Percentiles rank a stretch among this genome's conserved stretches.
phyloP scores from a whole-genome alignment of 2,113 vertebrate species.

The Irena cyanogastra region DNA sequence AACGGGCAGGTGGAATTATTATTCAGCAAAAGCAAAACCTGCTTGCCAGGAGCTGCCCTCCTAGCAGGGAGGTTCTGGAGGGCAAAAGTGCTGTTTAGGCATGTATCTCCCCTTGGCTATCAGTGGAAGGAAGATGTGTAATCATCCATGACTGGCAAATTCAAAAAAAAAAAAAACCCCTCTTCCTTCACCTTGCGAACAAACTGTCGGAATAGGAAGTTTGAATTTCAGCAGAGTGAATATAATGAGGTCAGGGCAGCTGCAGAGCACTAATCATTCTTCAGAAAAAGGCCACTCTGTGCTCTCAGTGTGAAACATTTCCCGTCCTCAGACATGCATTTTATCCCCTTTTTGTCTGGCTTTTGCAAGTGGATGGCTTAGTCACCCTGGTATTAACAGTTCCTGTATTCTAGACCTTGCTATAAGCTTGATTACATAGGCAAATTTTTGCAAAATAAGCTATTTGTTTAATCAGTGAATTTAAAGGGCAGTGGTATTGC shows the following conservation, averaged over 20 bases:
- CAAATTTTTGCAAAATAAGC: constrained; percentile 22
- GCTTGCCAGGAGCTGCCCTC: not conserved
- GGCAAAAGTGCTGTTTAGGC: not conserved
- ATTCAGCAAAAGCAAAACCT: not conserved
- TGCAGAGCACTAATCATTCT: not conserved
- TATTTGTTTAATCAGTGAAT: not conserved
- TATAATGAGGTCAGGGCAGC: constrained; percentile 40
- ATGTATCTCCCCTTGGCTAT: not conserved
- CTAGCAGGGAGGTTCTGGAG: not conserved
- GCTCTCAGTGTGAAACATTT: constrained; percentile 10
- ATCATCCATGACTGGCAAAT: not conserved
- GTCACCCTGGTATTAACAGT: constrained; percentile 25
- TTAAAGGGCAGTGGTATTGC: not conserved
- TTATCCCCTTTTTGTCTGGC: not conserved
- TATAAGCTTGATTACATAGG: not conserved
- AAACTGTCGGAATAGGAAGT: not conserved
- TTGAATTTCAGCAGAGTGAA: not conserved
- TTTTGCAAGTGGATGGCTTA: not conserved
- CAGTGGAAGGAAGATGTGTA: not conserved
- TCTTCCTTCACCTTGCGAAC: not conserved
- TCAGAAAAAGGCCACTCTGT: constrained; percentile 26
- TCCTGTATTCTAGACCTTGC: not conserved
- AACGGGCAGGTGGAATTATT: not conserved
- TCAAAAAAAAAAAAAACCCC: not conserved
- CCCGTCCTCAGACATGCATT: not conserved